Evolutionary conservation across 2,797 vertebrate species (phyloP).

Genomic region (Calcarius lapponicus): DNA sequence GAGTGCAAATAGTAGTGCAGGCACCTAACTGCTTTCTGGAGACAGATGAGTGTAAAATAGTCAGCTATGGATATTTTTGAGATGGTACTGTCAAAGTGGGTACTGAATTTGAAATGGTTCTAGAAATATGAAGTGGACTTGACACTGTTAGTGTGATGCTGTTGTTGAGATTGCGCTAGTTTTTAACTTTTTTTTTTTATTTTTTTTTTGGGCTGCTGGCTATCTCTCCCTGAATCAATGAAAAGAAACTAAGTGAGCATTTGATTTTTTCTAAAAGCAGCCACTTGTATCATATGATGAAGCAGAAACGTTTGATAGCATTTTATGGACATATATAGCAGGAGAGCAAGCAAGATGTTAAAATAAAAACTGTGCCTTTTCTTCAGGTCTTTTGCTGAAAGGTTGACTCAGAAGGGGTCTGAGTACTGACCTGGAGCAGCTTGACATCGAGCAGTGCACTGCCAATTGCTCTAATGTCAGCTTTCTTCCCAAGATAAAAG

Average conservation of each 20-base stretch:
- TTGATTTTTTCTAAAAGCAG: constrained; percentile 11
- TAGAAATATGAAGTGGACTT: neutral
- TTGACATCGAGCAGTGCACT: neutral
- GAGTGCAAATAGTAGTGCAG: neutral
- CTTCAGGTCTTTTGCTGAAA: neutral
- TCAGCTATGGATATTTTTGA: neutral
- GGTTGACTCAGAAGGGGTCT: neutral
- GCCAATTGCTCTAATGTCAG: constrained; percentile 8
- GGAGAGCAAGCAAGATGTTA: neutral
- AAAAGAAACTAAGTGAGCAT: neutral
- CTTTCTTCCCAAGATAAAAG: constrained; percentile 22
- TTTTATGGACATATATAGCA: neutral
- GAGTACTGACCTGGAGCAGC: constrained; percentile 23
- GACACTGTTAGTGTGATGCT: neutral
- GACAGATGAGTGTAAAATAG: neutral
- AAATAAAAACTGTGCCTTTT: neutral
- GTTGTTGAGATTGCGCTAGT: too few species aligned
- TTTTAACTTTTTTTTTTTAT: too few species aligned
- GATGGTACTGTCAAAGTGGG: neutral
- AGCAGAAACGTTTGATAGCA: neutral
- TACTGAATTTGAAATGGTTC: neutral
- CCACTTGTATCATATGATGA: neutral
- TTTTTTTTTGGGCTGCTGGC: neutral
- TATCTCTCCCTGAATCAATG: neutral
- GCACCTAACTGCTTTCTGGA: neutral